Percentiles rank a stretch among this genome's conserved stretches.
These are phyloP conservation scores for Cryptomyrus ogoouensis DNA, from an alignment of 2,113 vertebrate genomes.

Conservation along the genomic window DNA sequence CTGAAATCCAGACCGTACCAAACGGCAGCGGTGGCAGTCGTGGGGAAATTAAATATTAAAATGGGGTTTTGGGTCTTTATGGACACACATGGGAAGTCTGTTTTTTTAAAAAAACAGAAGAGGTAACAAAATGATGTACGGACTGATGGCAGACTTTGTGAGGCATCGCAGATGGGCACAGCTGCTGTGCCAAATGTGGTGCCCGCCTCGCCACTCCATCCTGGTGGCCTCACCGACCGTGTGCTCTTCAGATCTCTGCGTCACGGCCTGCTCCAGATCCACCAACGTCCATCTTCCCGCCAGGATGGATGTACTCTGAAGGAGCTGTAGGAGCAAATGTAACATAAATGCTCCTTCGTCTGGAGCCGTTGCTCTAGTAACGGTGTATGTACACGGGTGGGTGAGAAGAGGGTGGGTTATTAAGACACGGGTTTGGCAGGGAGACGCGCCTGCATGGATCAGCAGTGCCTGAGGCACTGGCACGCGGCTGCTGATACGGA, in stretches of 20 bases:
- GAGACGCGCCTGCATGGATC: background rate
- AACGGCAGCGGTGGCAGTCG: background rate
- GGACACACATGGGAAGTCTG: background rate
- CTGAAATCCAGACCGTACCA: background rate
- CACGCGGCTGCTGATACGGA: accelerated
- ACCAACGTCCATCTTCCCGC: conserved; percentile 65
- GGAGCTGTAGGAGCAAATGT: background rate
- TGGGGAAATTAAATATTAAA: background rate
- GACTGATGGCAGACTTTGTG: background rate
- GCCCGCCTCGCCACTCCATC: conserved; percentile 69
- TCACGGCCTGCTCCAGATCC: conserved; percentile 89
- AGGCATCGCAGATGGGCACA: background rate
- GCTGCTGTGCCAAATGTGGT: conserved; percentile 28
- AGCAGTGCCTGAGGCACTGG: background rate
- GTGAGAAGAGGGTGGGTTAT: background rate
- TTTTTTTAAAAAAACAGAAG: background rate
- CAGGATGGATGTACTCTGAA: background rate
- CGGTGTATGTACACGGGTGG: background rate
- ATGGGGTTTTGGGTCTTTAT: background rate
- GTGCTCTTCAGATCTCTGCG: conserved; percentile 85
- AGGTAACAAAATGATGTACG: too few species aligned
- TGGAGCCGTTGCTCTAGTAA: background rate
- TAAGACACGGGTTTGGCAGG: background rate
- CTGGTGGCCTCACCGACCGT: conserved; percentile 84
- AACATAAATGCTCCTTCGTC: background rate